phyloP scores from a whole-genome alignment of 2,888 invertebrate genomes.

The Cerastis rubricosa region DNA sequence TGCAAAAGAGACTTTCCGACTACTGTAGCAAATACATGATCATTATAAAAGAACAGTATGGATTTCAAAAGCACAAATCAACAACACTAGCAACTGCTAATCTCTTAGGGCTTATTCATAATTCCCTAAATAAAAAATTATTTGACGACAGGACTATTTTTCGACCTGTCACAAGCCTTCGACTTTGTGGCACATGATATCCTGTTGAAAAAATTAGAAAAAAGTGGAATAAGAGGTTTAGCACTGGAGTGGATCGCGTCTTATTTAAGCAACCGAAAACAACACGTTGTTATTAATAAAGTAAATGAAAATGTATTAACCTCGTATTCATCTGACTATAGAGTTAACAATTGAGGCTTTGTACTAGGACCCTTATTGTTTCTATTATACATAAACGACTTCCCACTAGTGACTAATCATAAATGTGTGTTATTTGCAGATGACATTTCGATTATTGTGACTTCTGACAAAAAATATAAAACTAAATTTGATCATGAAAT shows the following conservation, averaged over 20 bases:
- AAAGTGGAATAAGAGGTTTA: neutral
- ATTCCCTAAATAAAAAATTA: neutral
- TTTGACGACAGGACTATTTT: neutral
- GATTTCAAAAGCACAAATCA: constrained; percentile 6
- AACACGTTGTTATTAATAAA: too few species aligned
- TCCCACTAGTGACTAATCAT: too few species aligned
- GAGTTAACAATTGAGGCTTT: too few species aligned
- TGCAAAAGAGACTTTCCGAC: neutral
- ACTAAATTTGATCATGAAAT: too few species aligned
- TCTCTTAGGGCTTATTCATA: too few species aligned
- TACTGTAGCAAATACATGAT: constrained; percentile 5
- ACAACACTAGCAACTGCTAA: neutral
- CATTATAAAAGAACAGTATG: neutral
- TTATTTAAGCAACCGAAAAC: neutral
- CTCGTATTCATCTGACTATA: too few species aligned
- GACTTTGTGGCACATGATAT: constrained; percentile 5
- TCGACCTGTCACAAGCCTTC: neutral
- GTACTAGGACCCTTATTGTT: too few species aligned
- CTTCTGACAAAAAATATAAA: too few species aligned
- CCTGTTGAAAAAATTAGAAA: neutral
- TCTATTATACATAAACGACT: too few species aligned
- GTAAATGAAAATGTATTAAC: too few species aligned
- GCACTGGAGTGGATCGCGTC: neutral
- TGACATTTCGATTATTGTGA: too few species aligned
- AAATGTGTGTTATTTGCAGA: too few species aligned